Percentiles rank a stretch among this genome's conserved stretches.
These are phyloP conservation scores for Clepsis dumicolana DNA, from an alignment of 2,888 invertebrate species.

Conservation along the genomic window DNA sequence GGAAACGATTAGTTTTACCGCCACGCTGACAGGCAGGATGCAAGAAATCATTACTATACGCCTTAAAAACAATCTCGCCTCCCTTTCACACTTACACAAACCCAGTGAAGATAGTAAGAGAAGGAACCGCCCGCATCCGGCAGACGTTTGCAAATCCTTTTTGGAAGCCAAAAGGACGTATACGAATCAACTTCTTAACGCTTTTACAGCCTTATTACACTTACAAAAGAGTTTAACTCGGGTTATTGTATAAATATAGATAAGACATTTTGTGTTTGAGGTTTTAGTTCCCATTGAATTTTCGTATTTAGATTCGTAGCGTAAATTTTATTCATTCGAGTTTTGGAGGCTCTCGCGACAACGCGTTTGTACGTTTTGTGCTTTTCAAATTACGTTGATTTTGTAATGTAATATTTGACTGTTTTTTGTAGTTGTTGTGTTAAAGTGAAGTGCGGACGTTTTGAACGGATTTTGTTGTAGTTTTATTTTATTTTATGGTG, in stretches of 20 bases:
- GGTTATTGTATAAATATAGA: not conserved
- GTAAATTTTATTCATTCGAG: constrained; percentile 26
- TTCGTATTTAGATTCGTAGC: constrained; percentile 26
- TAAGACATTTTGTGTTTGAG: not conserved
- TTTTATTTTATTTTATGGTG: constrained; percentile 27
- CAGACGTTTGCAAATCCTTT: constrained; percentile 62
- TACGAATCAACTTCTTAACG: rapidly evolving
- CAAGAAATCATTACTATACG: constrained; percentile 78
- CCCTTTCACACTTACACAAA: constrained; percentile 49
- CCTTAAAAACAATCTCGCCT: constrained; percentile 67
- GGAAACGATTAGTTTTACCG: constrained; percentile 83
- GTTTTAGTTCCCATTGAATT: constrained; percentile 21
- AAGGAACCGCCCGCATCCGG: constrained; percentile 62
- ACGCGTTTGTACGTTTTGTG: constrained; percentile 2
- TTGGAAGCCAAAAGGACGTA: constrained; percentile 9
- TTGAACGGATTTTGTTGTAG: constrained; percentile 21
- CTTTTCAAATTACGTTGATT: not conserved
- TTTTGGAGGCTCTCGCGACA: not conserved
- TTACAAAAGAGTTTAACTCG: constrained; percentile 19
- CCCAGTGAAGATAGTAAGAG: constrained; percentile 50
- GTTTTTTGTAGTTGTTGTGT: not conserved
- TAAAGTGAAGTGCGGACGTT: not conserved
- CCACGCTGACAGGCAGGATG: constrained; percentile 82
- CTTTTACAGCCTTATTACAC: constrained; percentile 34
- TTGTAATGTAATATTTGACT: not conserved